These are phyloP conservation scores for Melanotaenia duboulayi DNA, from an alignment of 2,113 vertebrate genomes.

Conservation along the genomic window DNA sequence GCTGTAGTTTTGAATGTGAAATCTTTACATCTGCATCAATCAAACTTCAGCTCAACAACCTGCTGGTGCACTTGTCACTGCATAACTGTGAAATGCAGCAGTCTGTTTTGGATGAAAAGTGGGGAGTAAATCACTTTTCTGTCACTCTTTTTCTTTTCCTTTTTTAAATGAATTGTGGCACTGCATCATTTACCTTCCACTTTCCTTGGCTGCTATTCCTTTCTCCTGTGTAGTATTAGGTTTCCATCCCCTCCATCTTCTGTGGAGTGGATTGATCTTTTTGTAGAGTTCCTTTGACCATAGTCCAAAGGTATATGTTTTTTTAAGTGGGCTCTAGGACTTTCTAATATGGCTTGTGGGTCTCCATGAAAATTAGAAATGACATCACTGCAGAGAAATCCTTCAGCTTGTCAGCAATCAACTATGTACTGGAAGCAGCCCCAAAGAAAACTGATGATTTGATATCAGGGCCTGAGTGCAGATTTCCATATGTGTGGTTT, in stretches of 20 bases:
- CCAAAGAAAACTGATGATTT: slow-evolving; percentile 44
- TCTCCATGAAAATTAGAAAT: slow-evolving; percentile 37
- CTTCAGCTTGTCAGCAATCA: slow-evolving; percentile 60
- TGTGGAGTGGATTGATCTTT: slow-evolving; percentile 45
- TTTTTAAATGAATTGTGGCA: slow-evolving; percentile 47
- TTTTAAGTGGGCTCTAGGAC: slow-evolving; percentile 53
- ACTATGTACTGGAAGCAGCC: slow-evolving; percentile 36
- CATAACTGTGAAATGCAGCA: slow-evolving; percentile 45
- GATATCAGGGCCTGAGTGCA: slow-evolving; percentile 36
- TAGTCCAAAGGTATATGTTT: slow-evolving; percentile 45
- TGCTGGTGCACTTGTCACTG: slow-evolving; percentile 60
- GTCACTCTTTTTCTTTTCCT: slow-evolving; percentile 22
- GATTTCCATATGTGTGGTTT: slow-evolving; percentile 47
- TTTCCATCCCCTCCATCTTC: slow-evolving; percentile 62
- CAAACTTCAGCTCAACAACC: slow-evolving; percentile 38
- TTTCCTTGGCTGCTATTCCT: slow-evolving; percentile 44
- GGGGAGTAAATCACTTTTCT: slow-evolving; percentile 50
- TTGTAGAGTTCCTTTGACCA: slow-evolving; percentile 46
- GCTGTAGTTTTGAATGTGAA: background rate
- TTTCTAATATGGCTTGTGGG: slow-evolving; percentile 22
- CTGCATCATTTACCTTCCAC: slow-evolving; percentile 62
- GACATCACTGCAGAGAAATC: slow-evolving; percentile 40
- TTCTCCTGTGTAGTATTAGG: slow-evolving; percentile 67
- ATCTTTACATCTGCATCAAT: slow-evolving; percentile 6
- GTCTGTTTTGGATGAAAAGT: slow-evolving; percentile 62